Evolutionary conservation across 2,113 vertebrate species (phyloP), one percentile per base, ranked within the genome.

Genomic region (Edolisoma coerulescens): DNA sequence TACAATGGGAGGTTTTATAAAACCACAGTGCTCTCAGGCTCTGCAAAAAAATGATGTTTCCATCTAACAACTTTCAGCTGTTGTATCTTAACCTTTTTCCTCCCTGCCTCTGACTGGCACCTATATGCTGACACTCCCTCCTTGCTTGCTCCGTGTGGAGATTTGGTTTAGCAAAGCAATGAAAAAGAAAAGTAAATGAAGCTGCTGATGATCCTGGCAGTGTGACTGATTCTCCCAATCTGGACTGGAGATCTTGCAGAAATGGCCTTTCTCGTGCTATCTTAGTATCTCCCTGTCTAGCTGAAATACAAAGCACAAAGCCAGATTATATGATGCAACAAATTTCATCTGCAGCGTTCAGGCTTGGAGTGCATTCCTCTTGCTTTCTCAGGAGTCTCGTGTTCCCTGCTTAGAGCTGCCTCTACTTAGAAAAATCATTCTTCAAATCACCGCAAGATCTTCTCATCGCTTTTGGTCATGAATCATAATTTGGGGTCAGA

Each of bases 1-100:
- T 92, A 96, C 82, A 82, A 75, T 87, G 84, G 85, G 75, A 92
- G 91, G 81, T 93, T 96, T 96, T 95, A 67, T 70, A 83, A 96
- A 94, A 69, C 60, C 49, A 59, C 74, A 30, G 50, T 39, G 81
- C 74, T 84, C 84, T 75, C 60, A 45, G 80, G 45, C 68, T 87
- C 52, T 73, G 84, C 50, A 33, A 57, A 84, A 88, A 90, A 70
- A 69, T 41, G 68, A 32, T 78, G 60, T 79, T 96, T 94, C 87
- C 73, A 90, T 86, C 85, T 86, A 84, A 68, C 52, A 76, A 21
- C 68, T 90, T 96, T 71, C 2, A 7, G 76, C 86, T 94, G 60
- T 84, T 90, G 3, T 3, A 57, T 61, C 76, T 78, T 90, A 90
- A 90, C 65, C 80, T 94, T 81, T 84, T 81, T 49, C 52, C 23